These are phyloP conservation scores for Scolanthus callimorphus DNA, from an alignment of 92 coral and sea anemone species.

Conservation along the genomic window DNA sequence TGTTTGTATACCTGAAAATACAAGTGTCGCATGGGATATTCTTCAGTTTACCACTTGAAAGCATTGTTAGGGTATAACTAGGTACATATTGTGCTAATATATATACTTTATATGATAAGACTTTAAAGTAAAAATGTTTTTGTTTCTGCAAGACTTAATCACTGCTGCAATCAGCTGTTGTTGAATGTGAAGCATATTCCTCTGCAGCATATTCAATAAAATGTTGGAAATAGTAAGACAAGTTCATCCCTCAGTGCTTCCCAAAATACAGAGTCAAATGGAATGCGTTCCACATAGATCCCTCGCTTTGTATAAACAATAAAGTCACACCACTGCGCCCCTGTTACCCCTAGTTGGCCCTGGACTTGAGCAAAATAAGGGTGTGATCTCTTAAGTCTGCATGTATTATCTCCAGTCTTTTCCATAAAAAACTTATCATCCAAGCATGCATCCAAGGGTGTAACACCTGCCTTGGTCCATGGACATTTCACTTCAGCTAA, in stretches of 20 bases:
- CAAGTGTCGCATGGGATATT: too few species aligned
- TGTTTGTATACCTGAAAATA: too few species aligned
- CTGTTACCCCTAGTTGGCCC: conserved; percentile 47
- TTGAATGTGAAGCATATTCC: background rate
- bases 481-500: conserved; percentile 67
- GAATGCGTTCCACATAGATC: conserved; percentile 39
- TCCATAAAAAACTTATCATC: conserved; percentile 34
- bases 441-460: conserved; percentile 69
- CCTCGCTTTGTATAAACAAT: conserved; percentile 41
- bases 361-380: conserved; percentile 49
- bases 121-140: too few species aligned
- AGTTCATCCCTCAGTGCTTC: background rate
- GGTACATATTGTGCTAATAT: too few species aligned
- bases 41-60: too few species aligned
- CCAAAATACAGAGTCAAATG: conserved; percentile 35
- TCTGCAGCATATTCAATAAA: background rate
- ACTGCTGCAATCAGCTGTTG: background rate
- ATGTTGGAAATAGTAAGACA: background rate
- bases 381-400: conserved; percentile 37
- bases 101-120: too few species aligned
- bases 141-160: too few species aligned
- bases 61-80: too few species aligned
- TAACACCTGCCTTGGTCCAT: conserved; percentile 49
- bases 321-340: conserved; percentile 49
- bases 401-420: conserved; percentile 22